Evolutionary conservation across 2,797 vertebrate species (phyloP), one percentile per base, ranked within the genome.

Genomic region (Sebastes minor): DNA sequence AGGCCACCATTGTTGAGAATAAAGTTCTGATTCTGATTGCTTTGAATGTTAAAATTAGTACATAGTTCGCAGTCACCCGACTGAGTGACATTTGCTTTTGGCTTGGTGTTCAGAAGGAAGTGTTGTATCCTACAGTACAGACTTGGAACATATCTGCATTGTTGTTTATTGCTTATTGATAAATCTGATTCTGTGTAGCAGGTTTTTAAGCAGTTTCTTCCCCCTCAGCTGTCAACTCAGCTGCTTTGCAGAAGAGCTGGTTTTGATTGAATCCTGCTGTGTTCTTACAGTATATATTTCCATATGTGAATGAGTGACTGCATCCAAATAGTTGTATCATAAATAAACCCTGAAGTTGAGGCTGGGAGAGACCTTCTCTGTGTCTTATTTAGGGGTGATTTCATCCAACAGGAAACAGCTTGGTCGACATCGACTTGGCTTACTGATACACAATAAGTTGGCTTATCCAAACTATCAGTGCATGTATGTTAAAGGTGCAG

Each of bases 331-430:
- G 6, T 18, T 22, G 2, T 14, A 6, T 42, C 20, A 14, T 67
- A 59, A 74, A 79, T 72, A 35, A 71, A 62, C 23, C 22, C n/a
- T 18, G 2, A 55, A 52, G 14, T n/a, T 5, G 18, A 30, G 35
- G 32, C 33, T 35, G 8, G 8, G 20, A 52, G 49, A 63, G 49
- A 63, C 23, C 66, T 42, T 82, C n/a, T n/a, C 52, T 42, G 64
- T 76, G 42, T 46, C 13, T 38, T 66, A 7, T 32, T 18, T 30
- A 80, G 42, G 66, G 81, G 32, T 49, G 75, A 73, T 42, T 46
- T 2, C 59, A 35, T 64, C 27, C 65, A 57, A 49, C 60, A 84
- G 83, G 56, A 81, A 85, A 49, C 52, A 10, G 14, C 56, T 23
- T 46, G 4, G 38, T 53, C 7, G 22, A 33, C 0, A 49, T 49